Evolutionary conservation across 2,888 invertebrate species (phyloP), one percentile per base, ranked within the genome.

Genomic region (Loripinus fragilis): DNA sequence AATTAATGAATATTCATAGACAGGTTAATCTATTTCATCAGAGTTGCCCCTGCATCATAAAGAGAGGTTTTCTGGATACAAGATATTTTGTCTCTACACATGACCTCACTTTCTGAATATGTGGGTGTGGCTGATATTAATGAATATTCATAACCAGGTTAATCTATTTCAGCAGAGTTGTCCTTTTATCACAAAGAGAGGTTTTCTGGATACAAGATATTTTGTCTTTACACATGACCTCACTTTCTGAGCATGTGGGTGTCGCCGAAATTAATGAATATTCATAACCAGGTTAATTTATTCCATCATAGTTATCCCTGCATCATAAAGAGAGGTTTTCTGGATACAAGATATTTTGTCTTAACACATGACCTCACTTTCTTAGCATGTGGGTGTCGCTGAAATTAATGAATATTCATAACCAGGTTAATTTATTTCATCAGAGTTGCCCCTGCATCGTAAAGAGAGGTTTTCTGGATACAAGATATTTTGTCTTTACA

Each of bases 31-130:
- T 23, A 10, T 17, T 69, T 93, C 93, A 75, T 93, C 92, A 1
- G 89, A 87, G 15, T 87, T 86, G 70, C 90, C 91, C 2, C 85
- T 78, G 76, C 93, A 93, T 92, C 91, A 87, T 92, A 93, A 17
- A 74, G 17, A 85, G 89, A 89, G 8, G 80, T 7, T 8, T 52
- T 52, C 12, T 23, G 52, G 48, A 92, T 89, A 76, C 91, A 91
- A 52, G 81, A 83, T 7, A 81, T 85, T 0, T 79, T 71, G 28
- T 83, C 78, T 3, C 52, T 64, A 82, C 91, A 91, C 67, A 80
- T 69, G 71, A 90, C 88, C 67, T 89, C 81, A 15, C 35, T 73
- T 1, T 76, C 83, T 1, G 87, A 85, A 72, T 89, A 90, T 41
- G 84, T 81, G 17, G 82, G 75, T 20, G 71, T 71, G 38, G 42